phyloP scores from a whole-genome alignment of 2,113 vertebrate species.

The Ascaphus truei region DNA sequence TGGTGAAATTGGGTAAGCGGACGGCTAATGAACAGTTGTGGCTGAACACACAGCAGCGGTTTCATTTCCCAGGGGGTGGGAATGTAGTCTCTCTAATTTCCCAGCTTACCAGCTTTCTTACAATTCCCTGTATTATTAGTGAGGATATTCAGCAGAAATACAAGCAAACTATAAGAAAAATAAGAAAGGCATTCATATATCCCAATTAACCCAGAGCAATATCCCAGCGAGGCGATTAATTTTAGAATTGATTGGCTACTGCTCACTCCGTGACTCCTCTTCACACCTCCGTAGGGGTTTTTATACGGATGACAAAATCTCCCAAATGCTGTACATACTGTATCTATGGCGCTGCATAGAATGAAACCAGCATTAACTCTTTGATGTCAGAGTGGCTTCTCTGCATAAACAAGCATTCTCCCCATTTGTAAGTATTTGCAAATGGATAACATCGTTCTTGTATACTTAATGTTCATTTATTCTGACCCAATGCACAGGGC shows the following conservation, averaged over 20 bases:
- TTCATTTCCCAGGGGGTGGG: background rate
- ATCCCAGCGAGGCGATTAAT: conserved; percentile 12
- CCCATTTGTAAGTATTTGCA: too few species aligned
- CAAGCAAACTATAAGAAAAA: background rate
- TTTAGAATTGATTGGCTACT: conserved; percentile 7
- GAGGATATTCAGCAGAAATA: conserved; percentile 1
- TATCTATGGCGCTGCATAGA: background rate
- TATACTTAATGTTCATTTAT: too few species aligned
- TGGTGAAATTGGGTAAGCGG: conserved; percentile 3
- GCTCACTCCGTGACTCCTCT: background rate
- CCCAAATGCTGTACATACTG: background rate
- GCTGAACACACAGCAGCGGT: background rate
- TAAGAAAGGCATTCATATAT: background rate
- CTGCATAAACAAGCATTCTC: too few species aligned
- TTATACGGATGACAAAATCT: background rate
- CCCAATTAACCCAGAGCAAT: conserved; percentile 14
- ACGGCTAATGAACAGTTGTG: conserved; percentile 4
- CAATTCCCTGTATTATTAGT: conserved; percentile 4
- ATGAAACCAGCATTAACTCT: background rate
- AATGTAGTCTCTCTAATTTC: conserved; percentile 16
- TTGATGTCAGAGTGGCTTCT: background rate
- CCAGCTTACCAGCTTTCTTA: conserved; percentile 7
- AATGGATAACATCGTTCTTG: too few species aligned
- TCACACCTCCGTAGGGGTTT: background rate
- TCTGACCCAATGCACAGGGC: too few species aligned